Evolutionary conservation across 2,888 invertebrate species (phyloP).

Genomic region (Sphecodes monilicornis): DNA sequence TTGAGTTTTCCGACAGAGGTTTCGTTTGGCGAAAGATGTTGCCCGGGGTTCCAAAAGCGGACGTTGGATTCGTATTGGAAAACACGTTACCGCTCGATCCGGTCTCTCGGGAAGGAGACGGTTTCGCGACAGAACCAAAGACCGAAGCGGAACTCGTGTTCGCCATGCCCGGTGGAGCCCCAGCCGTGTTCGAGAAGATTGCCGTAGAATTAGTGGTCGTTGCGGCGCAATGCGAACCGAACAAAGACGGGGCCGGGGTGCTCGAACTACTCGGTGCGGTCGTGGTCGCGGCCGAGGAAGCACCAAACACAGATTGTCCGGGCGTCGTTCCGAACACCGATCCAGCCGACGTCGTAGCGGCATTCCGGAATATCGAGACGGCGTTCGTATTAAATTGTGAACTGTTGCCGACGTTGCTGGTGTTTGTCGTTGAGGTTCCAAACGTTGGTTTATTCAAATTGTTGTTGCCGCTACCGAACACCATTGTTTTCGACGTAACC

Average conservation of each 20-base stretch:
- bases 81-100: constrained; percentile 24
- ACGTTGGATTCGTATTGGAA: constrained; percentile 5
- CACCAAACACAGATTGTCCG: constrained; percentile 26
- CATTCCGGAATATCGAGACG: constrained; percentile 61
- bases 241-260: constrained; percentile 53
- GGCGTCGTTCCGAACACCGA: constrained; percentile 49
- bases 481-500: not conserved
- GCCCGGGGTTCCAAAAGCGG: constrained; percentile 24
- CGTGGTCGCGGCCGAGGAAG: not conserved
- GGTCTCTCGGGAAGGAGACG: not conserved
- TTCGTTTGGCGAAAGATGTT: constrained; percentile 59
- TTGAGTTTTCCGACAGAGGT: constrained; percentile 23
- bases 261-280: constrained; percentile 40
- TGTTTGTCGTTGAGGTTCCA: constrained; percentile 30
- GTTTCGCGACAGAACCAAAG: constrained; percentile 30
- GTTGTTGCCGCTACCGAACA: constrained; percentile 6
- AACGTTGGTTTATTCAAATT: constrained; percentile 29
- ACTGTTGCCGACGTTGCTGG: not conserved
- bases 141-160: constrained; percentile 24
- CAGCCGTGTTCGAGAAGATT: constrained; percentile 25
- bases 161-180: not conserved
- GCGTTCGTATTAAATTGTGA: constrained; percentile 62
- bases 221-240: constrained; percentile 53
- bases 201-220: constrained; percentile 22
- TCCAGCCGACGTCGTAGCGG: constrained; percentile 26